Evolutionary conservation across 2,113 vertebrate genomes (phyloP).

Genomic region (Paracanthobrama guichenoti): DNA sequence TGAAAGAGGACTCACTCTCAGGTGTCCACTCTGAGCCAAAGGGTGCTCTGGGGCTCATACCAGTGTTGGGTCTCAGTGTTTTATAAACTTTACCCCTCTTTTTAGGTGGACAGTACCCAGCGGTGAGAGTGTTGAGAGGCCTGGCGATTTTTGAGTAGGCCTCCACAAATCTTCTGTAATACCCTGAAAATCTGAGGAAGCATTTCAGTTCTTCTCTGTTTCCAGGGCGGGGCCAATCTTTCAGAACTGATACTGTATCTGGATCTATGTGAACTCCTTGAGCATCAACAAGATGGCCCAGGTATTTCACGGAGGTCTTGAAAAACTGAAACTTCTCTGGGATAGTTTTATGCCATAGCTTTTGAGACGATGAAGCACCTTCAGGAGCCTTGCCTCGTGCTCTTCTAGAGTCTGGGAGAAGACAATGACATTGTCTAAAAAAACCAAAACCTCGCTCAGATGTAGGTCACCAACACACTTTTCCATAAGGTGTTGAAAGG

Average conservation of each 20-base stretch:
- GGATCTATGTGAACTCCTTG: too few species aligned
- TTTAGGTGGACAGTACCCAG: slow-evolving; percentile 21
- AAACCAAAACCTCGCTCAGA: too few species aligned
- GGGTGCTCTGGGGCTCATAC: too few species aligned
- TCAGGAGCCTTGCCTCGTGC: slow-evolving; percentile 31
- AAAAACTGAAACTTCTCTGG: too few species aligned
- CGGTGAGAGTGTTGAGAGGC: slow-evolving; percentile 17
- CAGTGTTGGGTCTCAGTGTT: neutral
- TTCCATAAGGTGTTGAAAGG: too few species aligned
- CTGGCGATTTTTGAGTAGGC: slow-evolving; percentile 26
- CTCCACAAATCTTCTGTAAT: slow-evolving; percentile 10
- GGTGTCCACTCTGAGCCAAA: too few species aligned
- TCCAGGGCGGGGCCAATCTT: slow-evolving; percentile 27
- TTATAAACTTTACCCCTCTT: slow-evolving; percentile 46
- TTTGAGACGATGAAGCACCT: slow-evolving; percentile 18
- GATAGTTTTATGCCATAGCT: slow-evolving; percentile 6
- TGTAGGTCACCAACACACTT: too few species aligned
- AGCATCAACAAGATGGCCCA: too few species aligned
- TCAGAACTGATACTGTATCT: slow-evolving; percentile 13
- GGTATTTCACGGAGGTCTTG: too few species aligned
- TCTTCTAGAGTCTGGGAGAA: slow-evolving; percentile 22
- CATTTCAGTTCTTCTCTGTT: slow-evolving; percentile 18
- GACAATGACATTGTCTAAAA: too few species aligned
- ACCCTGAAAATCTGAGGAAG: slow-evolving; percentile 36
- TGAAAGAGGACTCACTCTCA: too few species aligned